phyloP scores from a whole-genome alignment of 2,888 invertebrate species.

The Thecophora atra region DNA sequence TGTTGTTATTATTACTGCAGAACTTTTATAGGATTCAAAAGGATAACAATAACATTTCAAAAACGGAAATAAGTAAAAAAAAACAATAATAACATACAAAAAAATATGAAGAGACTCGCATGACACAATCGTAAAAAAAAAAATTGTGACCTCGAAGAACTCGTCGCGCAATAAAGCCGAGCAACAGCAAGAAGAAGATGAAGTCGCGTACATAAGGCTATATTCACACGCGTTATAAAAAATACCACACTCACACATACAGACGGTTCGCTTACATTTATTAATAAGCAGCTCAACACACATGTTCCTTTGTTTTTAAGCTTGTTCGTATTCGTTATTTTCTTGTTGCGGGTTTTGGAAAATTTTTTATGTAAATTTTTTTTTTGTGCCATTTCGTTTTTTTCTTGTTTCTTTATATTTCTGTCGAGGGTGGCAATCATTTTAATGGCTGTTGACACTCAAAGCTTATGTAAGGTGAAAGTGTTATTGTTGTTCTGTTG shows the following conservation, averaged over 20 bases:
- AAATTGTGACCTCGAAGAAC: constrained; percentile 21
- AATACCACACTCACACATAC: constrained; percentile 14
- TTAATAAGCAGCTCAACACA: too few species aligned
- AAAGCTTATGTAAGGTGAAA: not conserved
- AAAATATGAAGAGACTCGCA: not conserved
- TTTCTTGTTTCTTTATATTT: not conserved
- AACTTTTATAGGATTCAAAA: too few species aligned
- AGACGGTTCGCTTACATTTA: constrained; percentile 2
- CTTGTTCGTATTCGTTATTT: too few species aligned
- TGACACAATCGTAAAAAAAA: not conserved
- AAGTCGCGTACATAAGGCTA: not conserved
- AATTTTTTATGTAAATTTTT: too few species aligned
- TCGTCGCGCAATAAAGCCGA: constrained; percentile 1
- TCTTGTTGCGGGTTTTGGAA: too few species aligned
- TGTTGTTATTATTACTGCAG: too few species aligned
- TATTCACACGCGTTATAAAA: not conserved
- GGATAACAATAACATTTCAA: too few species aligned
- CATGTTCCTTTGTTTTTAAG: too few species aligned
- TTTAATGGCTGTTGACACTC: constrained; percentile 30
- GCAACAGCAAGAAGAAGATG: not conserved
- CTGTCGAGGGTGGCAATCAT: constrained; percentile 18
- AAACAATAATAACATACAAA: too few species aligned
- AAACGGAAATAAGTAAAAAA: too few species aligned
- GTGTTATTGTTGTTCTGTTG: constrained; percentile 17
- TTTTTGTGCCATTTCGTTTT: not conserved